phyloP scores from a whole-genome alignment of 1,140 invertebrate species.

The Rhizoglyphus robini region DNA sequence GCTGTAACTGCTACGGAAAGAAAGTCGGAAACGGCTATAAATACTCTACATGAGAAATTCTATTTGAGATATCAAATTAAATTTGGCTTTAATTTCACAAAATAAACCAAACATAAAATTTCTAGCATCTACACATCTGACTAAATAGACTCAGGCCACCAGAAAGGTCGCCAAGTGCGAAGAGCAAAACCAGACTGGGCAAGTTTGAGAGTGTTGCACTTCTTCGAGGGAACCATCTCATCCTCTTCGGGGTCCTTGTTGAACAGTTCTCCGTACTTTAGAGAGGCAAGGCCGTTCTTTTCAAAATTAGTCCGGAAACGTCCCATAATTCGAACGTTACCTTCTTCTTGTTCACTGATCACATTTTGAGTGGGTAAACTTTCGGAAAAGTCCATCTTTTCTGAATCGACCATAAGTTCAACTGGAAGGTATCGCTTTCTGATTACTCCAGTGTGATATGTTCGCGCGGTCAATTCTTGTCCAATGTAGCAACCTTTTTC shows the following conservation, averaged over 20 bases:
- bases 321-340: conserved; percentile 66
- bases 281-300: conserved; percentile 53
- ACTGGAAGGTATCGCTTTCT: conserved; percentile 90
- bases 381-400: neutral
- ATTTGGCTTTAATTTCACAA: too few species aligned
- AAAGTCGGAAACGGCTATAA: too few species aligned
- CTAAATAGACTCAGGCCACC: conserved; percentile 58
- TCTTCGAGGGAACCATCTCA: too few species aligned
- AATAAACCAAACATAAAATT: too few species aligned
- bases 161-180: conserved; percentile 50
- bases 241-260: neutral
- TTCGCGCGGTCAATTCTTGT: conserved; percentile 86
- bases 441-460: conserved; percentile 86
- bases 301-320: conserved; percentile 36
- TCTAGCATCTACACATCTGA: too few species aligned
- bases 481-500: conserved; percentile 76
- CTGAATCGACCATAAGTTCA: conserved; percentile 26
- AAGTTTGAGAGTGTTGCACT: too few species aligned
- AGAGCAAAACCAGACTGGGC: conserved; percentile 36
- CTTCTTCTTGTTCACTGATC: conserved; percentile 32
- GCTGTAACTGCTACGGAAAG: too few species aligned
- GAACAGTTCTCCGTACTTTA: conserved; percentile 58
- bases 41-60: too few species aligned
- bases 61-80: too few species aligned
- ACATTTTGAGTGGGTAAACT: conserved; percentile 6